Conservation (phyloP, 2,797 vertebrate species). For the Amniataba percoides region DNA sequence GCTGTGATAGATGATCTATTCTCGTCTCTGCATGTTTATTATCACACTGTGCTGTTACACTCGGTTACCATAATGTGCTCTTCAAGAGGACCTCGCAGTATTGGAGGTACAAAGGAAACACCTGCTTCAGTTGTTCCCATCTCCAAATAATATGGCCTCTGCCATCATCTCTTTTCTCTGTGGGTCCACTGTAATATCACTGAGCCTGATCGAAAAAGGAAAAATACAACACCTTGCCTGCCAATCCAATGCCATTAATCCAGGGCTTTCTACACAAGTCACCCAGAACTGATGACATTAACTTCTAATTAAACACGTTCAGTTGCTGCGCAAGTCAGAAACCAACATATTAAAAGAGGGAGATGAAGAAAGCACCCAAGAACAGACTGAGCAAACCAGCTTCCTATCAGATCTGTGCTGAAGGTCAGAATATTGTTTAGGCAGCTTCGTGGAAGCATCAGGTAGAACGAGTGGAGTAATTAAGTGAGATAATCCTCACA, state of each 20-base stretch:
- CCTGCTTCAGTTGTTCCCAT: slow-evolving; percentile 5
- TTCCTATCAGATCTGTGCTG: background rate
- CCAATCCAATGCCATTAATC: background rate
- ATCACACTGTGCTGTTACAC: background rate
- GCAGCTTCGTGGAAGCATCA: slow-evolving; percentile 9
- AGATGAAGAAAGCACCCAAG: background rate
- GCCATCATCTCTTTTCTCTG: background rate
- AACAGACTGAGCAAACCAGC: background rate
- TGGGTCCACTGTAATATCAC: background rate
- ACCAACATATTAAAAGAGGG: background rate
- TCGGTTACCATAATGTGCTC: background rate
- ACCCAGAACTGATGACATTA: slow-evolving; percentile 12
- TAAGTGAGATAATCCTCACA: slow-evolving; percentile 26
- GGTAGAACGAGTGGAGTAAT: slow-evolving; percentile 33
- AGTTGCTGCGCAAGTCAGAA: background rate
- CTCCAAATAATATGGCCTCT: background rate
- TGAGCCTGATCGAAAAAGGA: background rate
- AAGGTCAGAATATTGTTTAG: slow-evolving; percentile 20
- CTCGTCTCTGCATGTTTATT: slow-evolving; percentile 8
- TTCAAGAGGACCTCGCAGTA: background rate
- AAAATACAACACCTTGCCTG: background rate
- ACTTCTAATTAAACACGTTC: slow-evolving; percentile 28
- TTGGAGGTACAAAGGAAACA: slow-evolving; percentile 11
- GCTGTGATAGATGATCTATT: slow-evolving; percentile 14
- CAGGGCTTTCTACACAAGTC: background rate